These are phyloP conservation scores for Petrophora chlorosata DNA, from an alignment of 2,888 invertebrate genomes.

Conservation along the genomic window DNA sequence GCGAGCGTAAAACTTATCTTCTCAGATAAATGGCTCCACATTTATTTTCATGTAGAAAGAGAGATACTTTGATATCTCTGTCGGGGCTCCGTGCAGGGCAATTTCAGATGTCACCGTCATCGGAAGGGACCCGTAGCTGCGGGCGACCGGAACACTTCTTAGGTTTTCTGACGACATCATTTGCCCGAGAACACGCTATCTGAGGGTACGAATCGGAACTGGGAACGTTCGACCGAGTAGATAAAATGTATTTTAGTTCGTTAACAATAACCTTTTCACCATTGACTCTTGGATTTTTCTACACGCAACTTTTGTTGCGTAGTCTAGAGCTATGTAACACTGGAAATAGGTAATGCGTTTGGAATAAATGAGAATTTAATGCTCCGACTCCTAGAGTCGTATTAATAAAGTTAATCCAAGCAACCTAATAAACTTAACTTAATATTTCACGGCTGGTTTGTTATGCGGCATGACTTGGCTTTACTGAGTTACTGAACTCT, in stretches of 20 bases:
- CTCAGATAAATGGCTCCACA: constrained; percentile 30
- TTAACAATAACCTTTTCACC: constrained; percentile 31
- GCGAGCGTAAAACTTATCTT: constrained; percentile 33
- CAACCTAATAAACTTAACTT: constrained; percentile 33
- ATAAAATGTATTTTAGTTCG: constrained; percentile 46
- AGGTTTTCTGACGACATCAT: constrained; percentile 47
- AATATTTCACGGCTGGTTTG: constrained; percentile 36
- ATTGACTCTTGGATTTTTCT: background rate
- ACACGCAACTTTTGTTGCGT: background rate
- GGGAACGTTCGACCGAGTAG: constrained; percentile 45
- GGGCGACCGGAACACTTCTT: constrained; percentile 53
- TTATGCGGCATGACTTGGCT: constrained; percentile 38
- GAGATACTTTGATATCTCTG: constrained; percentile 24
- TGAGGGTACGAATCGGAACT: constrained; percentile 41
- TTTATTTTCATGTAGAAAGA: constrained; percentile 29
- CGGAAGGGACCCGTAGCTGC: constrained; percentile 54
- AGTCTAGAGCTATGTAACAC: background rate
- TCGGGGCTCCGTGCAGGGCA: constrained; percentile 30
- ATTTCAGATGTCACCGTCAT: constrained; percentile 42
- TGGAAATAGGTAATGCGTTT: constrained; percentile 17
- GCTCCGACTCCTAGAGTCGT: constrained; percentile 13
- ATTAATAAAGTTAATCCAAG: constrained; percentile 25
- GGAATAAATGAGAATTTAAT: constrained; percentile 30
- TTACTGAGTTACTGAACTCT: constrained; percentile 42
- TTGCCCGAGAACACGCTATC: constrained; percentile 47